Base-by-base conservation (phyloP, 1,140 invertebrate species). In the Myzus persicae region DNA sequence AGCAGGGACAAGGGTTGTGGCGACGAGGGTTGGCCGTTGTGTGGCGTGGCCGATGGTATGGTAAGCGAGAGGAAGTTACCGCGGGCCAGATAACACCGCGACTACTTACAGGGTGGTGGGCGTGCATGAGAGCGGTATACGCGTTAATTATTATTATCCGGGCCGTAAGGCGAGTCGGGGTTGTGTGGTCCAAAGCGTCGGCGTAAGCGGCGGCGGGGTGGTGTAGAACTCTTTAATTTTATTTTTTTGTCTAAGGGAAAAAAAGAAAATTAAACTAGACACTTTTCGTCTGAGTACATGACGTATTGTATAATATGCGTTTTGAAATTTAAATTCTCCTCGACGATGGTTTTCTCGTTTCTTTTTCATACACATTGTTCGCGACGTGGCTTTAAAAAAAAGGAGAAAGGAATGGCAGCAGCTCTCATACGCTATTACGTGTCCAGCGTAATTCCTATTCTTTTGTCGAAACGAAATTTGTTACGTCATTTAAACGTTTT, bases 401-500 rank as follows among this genome's bases (percentile, higher is more conserved):
- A 82, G 40, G 26, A 40, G 40, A 31, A 84, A 26, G 2, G 38
- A 84, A 84, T 2, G 82, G n/a, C 22, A 38, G 36, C 22, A 38
- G 5, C 76, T 24, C 36, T 82, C 20, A 14, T 82, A 24, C 76
- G 36, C 76, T 8, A 82, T 82, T 82, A 85, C 40, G 40, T 40
- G 88, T 89, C 48, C 87, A 36, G 88, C 26, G 84, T 54, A 89
- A 89, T 89, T 89, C 54, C 48, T 24, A 20, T 40, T 51, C 88
- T 40, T 51, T 89, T 40, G 88, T 89, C 88, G 48, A 40, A 51
- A 89, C 11, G 36, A 89, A 36, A 89, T 22, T 54, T 40, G 48
- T 54, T 38, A 89, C 36, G 88, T 38, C 24, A 38, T 54, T 89
- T 89, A 89, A 89, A 89, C 48, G 51, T 89, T 89, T 88, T 48